phyloP scores from a whole-genome alignment of 2,888 invertebrate genomes.

The Acholoe squamosa region DNA sequence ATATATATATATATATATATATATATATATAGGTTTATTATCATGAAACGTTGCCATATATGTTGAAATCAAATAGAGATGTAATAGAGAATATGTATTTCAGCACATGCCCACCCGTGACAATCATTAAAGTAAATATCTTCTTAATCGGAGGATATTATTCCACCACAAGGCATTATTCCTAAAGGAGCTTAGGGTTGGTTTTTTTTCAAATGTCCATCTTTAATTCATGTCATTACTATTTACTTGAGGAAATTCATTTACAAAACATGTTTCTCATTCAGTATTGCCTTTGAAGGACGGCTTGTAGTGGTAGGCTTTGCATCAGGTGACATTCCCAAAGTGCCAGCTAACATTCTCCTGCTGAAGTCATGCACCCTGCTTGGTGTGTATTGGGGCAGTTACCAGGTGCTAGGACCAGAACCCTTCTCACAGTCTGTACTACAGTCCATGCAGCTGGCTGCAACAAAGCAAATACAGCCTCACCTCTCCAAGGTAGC shows the following conservation, averaged over 20 bases:
- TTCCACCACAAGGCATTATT: no score
- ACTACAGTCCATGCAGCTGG: slow-evolving; percentile 86
- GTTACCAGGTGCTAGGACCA: slow-evolving; percentile 83
- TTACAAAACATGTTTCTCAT: slow-evolving; percentile 67
- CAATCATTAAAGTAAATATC: no score
- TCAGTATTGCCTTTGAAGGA: slow-evolving; percentile 86
- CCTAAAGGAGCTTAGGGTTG: no score
- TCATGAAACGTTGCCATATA: no score
- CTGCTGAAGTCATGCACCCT: slow-evolving; percentile 84
- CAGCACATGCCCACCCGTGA: no score
- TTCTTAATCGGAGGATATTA: no score
- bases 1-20: no score
- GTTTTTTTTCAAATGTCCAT: no score
- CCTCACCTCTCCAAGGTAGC: slow-evolving; percentile 86
- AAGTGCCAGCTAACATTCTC: slow-evolving; percentile 83
- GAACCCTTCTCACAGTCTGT: slow-evolving; percentile 86
- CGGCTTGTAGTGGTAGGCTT: slow-evolving; percentile 85
- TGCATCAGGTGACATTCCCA: slow-evolving; percentile 85
- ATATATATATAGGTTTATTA: no score
- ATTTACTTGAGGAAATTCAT: background rate
- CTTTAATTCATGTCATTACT: slow-evolving; percentile 66
- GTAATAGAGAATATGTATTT: no score
- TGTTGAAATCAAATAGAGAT: no score
- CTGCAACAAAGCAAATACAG: slow-evolving; percentile 86
- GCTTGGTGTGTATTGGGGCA: slow-evolving; percentile 84